These are phyloP conservation scores for Chrysomallon squamiferum DNA, from an alignment of 1,140 invertebrate genomes.

Conservation along the genomic window DNA sequence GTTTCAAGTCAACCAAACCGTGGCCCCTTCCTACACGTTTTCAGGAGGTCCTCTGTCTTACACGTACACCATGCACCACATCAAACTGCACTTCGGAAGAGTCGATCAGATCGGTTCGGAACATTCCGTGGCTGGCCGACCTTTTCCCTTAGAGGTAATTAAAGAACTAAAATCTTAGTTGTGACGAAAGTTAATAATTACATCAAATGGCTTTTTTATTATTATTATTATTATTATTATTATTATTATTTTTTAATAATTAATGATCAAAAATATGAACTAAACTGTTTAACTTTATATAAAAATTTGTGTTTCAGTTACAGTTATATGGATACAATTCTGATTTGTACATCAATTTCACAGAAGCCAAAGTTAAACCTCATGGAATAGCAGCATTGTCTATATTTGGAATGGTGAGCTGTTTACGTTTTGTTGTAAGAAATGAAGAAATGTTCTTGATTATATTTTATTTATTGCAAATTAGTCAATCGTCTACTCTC, in stretches of 20 bases:
- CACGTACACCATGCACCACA: constrained; percentile 61
- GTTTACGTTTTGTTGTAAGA: too few relatives aligned
- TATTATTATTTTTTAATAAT: too few relatives aligned
- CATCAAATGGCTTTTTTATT: too few relatives aligned
- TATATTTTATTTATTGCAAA: too few relatives aligned
- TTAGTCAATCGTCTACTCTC: too few relatives aligned
- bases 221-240: too few relatives aligned
- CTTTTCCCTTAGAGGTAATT: constrained; percentile 42
- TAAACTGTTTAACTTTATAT: too few relatives aligned
- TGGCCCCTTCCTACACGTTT: constrained; percentile 19
- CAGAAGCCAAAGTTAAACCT: neutral
- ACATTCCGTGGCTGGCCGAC: constrained; percentile 35
- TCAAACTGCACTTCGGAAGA: constrained; percentile 84
- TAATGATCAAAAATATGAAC: too few relatives aligned
- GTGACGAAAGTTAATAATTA: too few relatives aligned
- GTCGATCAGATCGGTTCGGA: constrained; percentile 38
- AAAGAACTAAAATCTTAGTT: too few relatives aligned
- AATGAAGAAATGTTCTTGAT: too few relatives aligned
- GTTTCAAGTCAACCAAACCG: constrained; percentile 81
- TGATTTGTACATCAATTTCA: constrained; percentile 5
- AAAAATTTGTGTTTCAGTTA: constrained; percentile 1
- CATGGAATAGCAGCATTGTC: constrained; percentile 6
- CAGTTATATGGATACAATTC: constrained; percentile 4
- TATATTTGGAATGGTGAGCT: constrained; percentile 12
- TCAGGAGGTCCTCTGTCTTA: constrained; percentile 41